A percentile compares a stretch with the other conserved stretches of the same genome.
phyloP scores from a whole-genome alignment of 2,113 vertebrate genomes.

The Chunga burmeisteri region DNA sequence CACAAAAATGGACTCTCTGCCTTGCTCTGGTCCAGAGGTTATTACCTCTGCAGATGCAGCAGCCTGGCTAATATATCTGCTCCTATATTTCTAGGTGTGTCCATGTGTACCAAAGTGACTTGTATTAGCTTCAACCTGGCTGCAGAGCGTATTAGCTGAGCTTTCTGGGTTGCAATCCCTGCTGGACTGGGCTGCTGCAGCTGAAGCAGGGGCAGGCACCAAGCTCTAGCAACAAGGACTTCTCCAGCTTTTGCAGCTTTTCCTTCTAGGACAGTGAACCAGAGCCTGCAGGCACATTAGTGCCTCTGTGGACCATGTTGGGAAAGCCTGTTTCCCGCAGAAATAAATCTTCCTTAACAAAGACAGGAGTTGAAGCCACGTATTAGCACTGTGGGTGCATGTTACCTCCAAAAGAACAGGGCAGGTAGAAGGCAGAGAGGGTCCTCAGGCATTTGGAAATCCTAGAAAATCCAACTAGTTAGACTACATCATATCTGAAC shows the following conservation, averaged over 20 bases:
- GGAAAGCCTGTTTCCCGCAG: accelerated
- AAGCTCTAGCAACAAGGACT: not conserved
- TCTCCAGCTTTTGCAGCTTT: not conserved
- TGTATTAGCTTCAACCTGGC: not conserved
- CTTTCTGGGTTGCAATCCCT: not conserved
- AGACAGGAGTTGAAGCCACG: not conserved
- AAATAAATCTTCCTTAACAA: not conserved
- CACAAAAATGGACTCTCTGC: not conserved
- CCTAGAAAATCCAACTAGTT: not conserved
- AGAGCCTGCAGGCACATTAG: not conserved
- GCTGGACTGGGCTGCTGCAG: not conserved
- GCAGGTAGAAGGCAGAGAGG: not conserved
- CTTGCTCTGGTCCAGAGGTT: not conserved
- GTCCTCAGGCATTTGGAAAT: not conserved
- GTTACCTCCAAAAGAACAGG: not conserved
- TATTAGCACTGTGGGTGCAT: accelerated
- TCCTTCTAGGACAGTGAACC: not conserved
- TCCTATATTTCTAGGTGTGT: not conserved
- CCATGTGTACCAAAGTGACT: not conserved
- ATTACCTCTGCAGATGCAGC: not conserved
- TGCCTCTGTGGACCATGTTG: not conserved
- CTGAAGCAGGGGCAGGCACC: not conserved
- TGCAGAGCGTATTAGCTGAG: not conserved
- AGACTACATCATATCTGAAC: not conserved
- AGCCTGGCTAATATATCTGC: not conserved